Conservation (phyloP, 2,888 invertebrate genomes). For the Apeira syringaria region DNA sequence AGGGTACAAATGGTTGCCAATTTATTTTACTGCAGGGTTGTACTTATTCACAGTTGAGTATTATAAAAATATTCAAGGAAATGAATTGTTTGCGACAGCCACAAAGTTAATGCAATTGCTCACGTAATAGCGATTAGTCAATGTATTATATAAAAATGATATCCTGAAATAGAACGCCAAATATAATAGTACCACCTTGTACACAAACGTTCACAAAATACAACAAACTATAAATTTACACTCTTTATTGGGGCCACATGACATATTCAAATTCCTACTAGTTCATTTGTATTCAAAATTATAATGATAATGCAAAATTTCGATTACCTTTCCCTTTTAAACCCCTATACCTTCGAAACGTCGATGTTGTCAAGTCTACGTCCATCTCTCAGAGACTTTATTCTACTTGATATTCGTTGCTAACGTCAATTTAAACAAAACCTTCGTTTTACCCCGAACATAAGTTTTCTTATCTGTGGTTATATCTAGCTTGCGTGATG, state of each 20-base stretch:
- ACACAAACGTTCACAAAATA: neutral
- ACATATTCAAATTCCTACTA: neutral
- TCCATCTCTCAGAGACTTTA: slow-evolving; percentile 24
- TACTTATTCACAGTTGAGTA: no score
- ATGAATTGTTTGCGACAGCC: no score
- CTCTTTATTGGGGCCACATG: slow-evolving; percentile 5
- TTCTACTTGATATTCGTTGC: slow-evolving; percentile 22
- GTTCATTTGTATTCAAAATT: slow-evolving; percentile 4
- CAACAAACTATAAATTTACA: neutral
- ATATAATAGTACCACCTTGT: no score
- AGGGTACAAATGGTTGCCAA: no score
- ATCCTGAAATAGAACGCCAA: no score
- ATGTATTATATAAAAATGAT: no score
- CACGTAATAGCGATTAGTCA: no score
- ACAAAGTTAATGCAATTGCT: no score
- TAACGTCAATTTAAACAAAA: slow-evolving; percentile 29
- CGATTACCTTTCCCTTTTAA: neutral
- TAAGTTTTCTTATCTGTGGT: slow-evolving; percentile 31
- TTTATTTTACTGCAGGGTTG: no score
- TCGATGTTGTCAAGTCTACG: slow-evolving; percentile 16
- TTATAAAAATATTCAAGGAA: no score
- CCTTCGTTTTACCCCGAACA: slow-evolving; percentile 27
- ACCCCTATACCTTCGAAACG: slow-evolving; percentile 1
- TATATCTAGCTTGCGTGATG: slow-evolving; percentile 35
- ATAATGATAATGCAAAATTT: slow-evolving; percentile 1